Conservation (phyloP, 2,797 vertebrate genomes). For the Eurystomus glaucurus region DNA sequence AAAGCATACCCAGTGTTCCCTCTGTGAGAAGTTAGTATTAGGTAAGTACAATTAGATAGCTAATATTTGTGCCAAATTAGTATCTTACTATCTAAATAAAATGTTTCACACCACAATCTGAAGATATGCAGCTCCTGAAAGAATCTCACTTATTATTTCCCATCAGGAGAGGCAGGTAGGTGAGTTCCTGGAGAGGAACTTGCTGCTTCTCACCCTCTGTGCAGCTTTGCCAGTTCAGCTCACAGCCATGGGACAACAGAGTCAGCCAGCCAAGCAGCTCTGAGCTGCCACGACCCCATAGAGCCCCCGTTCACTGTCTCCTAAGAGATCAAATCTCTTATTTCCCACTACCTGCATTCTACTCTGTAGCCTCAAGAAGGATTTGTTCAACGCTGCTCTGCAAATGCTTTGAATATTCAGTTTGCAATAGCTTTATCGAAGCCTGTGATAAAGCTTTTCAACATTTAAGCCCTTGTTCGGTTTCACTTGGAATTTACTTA, state of each 20-base stretch:
- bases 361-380: background rate
- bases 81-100: background rate
- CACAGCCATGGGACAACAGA: background rate
- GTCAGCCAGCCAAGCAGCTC: background rate
- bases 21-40: background rate
- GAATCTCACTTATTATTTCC: background rate
- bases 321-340: background rate
- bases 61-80: background rate
- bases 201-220: background rate
- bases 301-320: background rate
- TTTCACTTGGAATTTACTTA: slow-evolving; percentile 54
- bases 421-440: background rate
- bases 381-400: background rate
- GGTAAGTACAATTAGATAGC: background rate
- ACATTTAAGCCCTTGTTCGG: background rate
- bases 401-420: slow-evolving; percentile 16
- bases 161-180: background rate
- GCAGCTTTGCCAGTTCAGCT: background rate
- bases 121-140: background rate
- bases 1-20: background rate
- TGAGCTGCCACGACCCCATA: background rate
- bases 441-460: background rate
- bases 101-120: rapidly evolving
- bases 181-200: background rate
- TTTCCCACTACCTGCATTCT: background rate